Conservation (phyloP, 2,888 invertebrate species). For the Phanerotoma sp. region DNA sequence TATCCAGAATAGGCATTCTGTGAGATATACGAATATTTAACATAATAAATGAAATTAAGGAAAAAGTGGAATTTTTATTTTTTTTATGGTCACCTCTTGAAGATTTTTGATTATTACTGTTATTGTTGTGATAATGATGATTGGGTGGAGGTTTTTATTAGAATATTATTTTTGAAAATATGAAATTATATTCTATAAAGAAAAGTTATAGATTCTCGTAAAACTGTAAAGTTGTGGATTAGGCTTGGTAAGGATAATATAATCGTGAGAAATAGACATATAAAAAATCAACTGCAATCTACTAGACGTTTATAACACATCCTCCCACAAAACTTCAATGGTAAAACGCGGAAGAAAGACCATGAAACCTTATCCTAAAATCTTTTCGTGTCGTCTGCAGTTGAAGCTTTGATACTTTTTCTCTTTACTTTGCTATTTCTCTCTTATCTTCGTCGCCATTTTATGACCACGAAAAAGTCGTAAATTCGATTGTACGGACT, state of each 20-base stretch:
- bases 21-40: neutral
- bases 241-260: slow-evolving; percentile 8
- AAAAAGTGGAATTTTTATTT: too few relatives aligned
- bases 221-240: slow-evolving; percentile 22
- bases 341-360: neutral
- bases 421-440: neutral
- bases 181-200: slow-evolving; percentile 1
- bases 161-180: neutral
- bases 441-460: slow-evolving; percentile 20
- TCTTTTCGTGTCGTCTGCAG: slow-evolving; percentile 12
- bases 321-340: slow-evolving; percentile 13
- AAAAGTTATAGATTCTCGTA: neutral
- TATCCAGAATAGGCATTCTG: too few relatives aligned
- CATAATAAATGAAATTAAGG: neutral
- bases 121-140: too few relatives aligned
- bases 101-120: too few relatives aligned
- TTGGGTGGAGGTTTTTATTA: neutral
- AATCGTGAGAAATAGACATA: slow-evolving; percentile 20
- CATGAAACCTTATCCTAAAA: slow-evolving; percentile 27
- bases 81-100: too few relatives aligned
- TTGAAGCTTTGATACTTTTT: slow-evolving; percentile 1
- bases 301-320: slow-evolving; percentile 11
- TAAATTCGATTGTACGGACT: slow-evolving; percentile 23
- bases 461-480: slow-evolving; percentile 12
- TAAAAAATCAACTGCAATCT: slow-evolving; percentile 7